Evolutionary conservation across 2,888 invertebrate genomes (phyloP).

Genomic region (Cephus runcator): DNA sequence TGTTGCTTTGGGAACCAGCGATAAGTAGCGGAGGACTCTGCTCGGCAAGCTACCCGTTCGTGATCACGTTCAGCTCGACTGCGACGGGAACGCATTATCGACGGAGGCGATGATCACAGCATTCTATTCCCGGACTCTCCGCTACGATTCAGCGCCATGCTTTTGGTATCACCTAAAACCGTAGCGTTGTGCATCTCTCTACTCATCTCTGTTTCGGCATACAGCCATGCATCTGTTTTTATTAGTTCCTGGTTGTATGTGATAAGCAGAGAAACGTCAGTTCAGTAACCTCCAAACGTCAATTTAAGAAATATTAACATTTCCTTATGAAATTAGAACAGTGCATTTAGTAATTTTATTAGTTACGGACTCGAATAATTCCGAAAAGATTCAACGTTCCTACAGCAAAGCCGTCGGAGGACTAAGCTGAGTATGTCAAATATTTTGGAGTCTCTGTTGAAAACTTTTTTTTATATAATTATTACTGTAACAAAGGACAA

Average conservation of each 20-base stretch:
- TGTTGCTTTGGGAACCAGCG: too few relatives aligned
- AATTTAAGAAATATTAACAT: background rate
- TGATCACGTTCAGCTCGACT: too few relatives aligned
- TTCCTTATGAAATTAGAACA: background rate
- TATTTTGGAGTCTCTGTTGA: background rate
- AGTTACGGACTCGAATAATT: background rate
- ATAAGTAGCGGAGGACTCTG: too few relatives aligned
- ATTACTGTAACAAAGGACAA: background rate
- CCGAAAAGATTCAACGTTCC: background rate
- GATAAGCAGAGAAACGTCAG: background rate
- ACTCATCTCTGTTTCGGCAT: too few relatives aligned
- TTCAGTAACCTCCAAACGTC: background rate
- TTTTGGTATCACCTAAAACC: too few relatives aligned
- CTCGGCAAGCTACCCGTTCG: too few relatives aligned
- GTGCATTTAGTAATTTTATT: background rate
- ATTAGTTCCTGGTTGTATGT: background rate
- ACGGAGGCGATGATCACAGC: too few relatives aligned
- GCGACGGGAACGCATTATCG: too few relatives aligned
- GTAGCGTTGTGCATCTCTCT: too few relatives aligned
- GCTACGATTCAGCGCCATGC: too few relatives aligned
- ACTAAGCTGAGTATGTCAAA: background rate
- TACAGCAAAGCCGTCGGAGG: background rate
- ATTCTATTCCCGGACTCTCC: too few relatives aligned
- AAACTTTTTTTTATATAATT: background rate
- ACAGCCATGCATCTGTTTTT: background rate